Conservation (phyloP, 2,797 vertebrate species). For the Vespertilio murinus region DNA sequence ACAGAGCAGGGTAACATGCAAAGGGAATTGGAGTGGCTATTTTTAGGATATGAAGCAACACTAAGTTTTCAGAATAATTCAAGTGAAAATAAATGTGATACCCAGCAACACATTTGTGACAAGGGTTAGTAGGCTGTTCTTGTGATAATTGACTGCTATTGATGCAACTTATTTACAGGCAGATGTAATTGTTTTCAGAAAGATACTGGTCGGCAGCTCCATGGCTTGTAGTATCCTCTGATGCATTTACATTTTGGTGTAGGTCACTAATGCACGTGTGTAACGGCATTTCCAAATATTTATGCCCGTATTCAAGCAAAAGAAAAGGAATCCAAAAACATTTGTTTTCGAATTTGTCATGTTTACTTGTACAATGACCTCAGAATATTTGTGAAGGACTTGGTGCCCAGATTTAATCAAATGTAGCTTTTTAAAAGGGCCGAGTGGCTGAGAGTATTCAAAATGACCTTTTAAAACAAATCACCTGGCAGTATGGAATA, state of each 20-base stretch:
- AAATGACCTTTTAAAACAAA: constrained; percentile 60
- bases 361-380: constrained; percentile 45
- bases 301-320: background rate
- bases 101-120: constrained; percentile 57
- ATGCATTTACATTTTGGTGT: background rate
- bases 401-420: constrained; percentile 56
- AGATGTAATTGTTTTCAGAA: constrained; percentile 31
- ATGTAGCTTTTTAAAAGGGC: constrained; percentile 53
- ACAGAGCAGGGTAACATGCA: constrained; percentile 34
- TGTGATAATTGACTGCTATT: constrained; percentile 45
- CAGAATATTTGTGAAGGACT: background rate
- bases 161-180: constrained; percentile 37
- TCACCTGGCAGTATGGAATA: constrained; percentile 2
- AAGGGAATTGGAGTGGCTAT: constrained; percentile 50
- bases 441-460: constrained; percentile 52
- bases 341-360: constrained; percentile 31
- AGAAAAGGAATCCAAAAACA: constrained; percentile 36
- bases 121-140: constrained; percentile 45
- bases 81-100: constrained; percentile 52
- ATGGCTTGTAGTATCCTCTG: constrained; percentile 2
- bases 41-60: constrained; percentile 69
- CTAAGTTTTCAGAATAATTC: constrained; percentile 62
- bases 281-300: background rate
- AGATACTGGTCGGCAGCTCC: constrained; percentile 27
- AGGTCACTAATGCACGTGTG: background rate